Evolutionary conservation across 2,888 invertebrate species (phyloP).

Genomic region (Machimus rusticus): DNA sequence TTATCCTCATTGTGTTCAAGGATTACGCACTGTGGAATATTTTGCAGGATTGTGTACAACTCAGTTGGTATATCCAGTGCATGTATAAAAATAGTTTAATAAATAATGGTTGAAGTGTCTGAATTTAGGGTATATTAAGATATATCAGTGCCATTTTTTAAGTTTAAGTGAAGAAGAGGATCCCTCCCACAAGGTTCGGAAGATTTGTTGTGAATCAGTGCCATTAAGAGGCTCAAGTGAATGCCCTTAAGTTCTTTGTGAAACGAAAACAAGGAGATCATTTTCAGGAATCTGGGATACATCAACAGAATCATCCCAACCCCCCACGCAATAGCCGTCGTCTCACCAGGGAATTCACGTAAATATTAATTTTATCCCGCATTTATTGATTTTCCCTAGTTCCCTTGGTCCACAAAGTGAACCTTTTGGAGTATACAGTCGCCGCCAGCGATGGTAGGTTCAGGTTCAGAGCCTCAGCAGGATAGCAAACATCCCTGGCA

Average conservation of each 20-base stretch:
- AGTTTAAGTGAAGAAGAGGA: neutral
- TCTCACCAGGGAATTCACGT: neutral
- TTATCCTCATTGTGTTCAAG: neutral
- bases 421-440: neutral
- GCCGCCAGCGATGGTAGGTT: neutral
- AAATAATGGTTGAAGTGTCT: neutral
- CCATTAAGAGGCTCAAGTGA: neutral
- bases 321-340: neutral
- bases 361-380: neutral
- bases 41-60: neutral
- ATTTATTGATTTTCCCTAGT: neutral
- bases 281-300: neutral
- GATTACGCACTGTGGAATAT: conserved; percentile 24
- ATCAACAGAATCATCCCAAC: neutral
- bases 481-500: neutral
- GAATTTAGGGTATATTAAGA: neutral
- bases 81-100: neutral
- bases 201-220: neutral
- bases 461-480: neutral
- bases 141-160: neutral
- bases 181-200: neutral
- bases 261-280: neutral
- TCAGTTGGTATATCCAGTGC: neutral
- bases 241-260: neutral
- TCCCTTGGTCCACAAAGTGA: neutral